Evolutionary conservation across 2,113 vertebrate genomes (phyloP).

Genomic region (Phalacrocorax brasilianus): DNA sequence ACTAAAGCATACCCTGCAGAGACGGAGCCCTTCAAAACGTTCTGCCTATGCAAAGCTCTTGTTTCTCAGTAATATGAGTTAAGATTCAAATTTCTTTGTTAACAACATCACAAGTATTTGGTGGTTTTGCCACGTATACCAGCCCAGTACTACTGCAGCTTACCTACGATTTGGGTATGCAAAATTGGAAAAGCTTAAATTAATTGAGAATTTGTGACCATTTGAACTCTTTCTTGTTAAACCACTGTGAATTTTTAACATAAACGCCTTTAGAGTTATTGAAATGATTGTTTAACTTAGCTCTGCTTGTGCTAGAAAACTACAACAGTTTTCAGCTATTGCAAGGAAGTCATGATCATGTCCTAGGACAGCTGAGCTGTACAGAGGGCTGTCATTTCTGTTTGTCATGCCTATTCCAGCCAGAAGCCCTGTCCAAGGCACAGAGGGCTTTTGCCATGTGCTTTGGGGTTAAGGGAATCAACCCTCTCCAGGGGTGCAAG

Average conservation of each 20-base stretch:
- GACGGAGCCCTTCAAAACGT: not conserved
- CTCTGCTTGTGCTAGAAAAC: not conserved
- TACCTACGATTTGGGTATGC: too few relatives aligned
- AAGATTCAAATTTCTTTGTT: not conserved
- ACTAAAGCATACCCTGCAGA: not conserved
- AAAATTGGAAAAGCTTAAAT: not conserved
- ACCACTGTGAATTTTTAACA: not conserved
- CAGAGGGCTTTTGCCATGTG: not conserved
- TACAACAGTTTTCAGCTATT: not conserved
- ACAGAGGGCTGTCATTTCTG: not conserved
- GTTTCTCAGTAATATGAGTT: not conserved
- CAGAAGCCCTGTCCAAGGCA: not conserved
- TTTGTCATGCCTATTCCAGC: too few relatives aligned
- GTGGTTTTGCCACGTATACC: too few relatives aligned
- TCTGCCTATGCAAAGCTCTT: not conserved
- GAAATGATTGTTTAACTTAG: not conserved
- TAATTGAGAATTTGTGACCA: not conserved
- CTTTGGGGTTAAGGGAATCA: not conserved
- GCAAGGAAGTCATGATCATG: accelerated
- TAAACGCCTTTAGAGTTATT: not conserved
- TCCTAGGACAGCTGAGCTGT: not conserved
- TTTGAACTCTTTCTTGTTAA: not conserved
- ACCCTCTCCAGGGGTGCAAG: not conserved
- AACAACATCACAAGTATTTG: too few relatives aligned
- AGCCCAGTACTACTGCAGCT: not conserved